These are phyloP conservation scores for Choloepus didactylus DNA, from an alignment of 2,797 vertebrate species.

Conservation along the genomic window DNA sequence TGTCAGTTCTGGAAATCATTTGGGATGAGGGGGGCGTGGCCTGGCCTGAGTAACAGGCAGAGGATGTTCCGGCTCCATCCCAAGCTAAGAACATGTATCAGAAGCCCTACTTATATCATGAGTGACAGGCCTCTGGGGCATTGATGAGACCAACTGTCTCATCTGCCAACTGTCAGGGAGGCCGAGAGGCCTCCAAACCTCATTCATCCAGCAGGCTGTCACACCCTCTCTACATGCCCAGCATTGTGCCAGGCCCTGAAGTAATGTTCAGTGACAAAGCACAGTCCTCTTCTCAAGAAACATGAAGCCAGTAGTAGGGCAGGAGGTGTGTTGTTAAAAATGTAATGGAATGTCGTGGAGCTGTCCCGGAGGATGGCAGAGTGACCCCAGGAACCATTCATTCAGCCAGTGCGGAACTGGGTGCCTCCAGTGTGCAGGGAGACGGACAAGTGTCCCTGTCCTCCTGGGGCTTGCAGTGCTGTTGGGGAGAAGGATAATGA, in stretches of 20 bases:
- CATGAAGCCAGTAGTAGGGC: background rate
- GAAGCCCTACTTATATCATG: background rate
- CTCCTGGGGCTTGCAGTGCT: background rate
- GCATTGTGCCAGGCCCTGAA: background rate
- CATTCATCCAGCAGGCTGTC: background rate
- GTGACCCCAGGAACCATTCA: background rate
- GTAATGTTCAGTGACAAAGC: background rate
- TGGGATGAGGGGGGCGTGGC: background rate
- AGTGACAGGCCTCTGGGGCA: background rate
- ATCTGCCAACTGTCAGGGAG: background rate
- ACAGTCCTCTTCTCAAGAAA: background rate
- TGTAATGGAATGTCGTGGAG: background rate
- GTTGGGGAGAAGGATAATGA: background rate
- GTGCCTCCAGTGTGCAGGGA: background rate
- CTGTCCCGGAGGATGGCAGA: background rate
- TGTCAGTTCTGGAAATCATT: background rate
- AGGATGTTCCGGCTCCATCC: background rate
- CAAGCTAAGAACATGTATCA: no score
- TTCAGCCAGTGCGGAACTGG: background rate
- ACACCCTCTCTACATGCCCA: no score
- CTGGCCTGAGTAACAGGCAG: background rate
- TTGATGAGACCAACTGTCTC: background rate
- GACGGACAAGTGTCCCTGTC: background rate
- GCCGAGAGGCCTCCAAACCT: background rate
- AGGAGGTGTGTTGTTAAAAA: background rate